Conservation (phyloP, 2,888 invertebrate genomes). For the Phengaris arion region DNA sequence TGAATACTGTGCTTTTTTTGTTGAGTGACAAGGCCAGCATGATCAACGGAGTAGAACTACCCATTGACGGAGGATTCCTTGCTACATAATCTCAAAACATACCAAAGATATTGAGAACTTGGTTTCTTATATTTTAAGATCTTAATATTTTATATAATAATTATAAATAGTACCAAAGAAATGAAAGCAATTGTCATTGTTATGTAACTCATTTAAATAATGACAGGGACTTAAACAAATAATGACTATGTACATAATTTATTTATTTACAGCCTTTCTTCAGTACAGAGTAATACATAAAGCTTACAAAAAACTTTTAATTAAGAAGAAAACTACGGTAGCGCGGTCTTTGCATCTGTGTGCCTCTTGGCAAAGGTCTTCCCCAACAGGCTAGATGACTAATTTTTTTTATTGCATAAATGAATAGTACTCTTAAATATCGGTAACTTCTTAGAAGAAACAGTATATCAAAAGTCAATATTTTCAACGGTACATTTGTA, state of each 20-base stretch:
- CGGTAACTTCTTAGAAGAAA: no score
- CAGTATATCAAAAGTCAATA: no score
- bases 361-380: no score
- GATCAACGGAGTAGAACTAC: constrained; percentile 85
- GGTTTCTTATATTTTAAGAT: constrained; percentile 35
- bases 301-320: no score
- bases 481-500: no score
- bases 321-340: no score
- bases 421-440: no score
- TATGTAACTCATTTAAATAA: background rate
- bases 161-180: constrained; percentile 41
- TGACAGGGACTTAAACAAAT: background rate
- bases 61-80: constrained; percentile 89
- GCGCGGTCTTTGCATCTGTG: no score
- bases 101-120: constrained; percentile 12
- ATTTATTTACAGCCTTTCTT: no score
- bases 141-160: constrained; percentile 37
- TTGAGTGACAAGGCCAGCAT: constrained; percentile 85
- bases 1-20: constrained; percentile 84
- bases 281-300: no score
- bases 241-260: background rate
- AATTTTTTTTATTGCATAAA: no score
- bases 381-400: no score
- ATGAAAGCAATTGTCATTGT: constrained; percentile 25
- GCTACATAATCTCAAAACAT: constrained; percentile 58